Percentiles rank a stretch among this genome's conserved stretches.
phyloP scores from a whole-genome alignment of 2,888 invertebrate genomes.

The Trachelus tabidus region DNA sequence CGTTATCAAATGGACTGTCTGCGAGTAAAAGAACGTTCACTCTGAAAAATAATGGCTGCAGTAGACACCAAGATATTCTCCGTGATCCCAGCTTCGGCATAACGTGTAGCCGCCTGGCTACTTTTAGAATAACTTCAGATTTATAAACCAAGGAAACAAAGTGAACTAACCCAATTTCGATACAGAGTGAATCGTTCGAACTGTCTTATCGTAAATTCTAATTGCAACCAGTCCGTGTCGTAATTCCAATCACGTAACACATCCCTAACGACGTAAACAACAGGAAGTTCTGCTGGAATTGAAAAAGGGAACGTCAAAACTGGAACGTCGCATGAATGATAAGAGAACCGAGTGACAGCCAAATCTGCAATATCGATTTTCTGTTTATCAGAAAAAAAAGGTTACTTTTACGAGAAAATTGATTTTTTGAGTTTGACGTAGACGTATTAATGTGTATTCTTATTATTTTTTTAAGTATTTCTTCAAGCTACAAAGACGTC shows the following conservation, averaged over 20 bases:
- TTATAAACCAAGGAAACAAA: neutral
- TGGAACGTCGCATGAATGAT: neutral
- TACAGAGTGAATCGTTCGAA: neutral
- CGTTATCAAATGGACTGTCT: no score
- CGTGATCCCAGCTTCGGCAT: no score
- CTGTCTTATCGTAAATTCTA: neutral
- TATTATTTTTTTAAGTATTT: neutral
- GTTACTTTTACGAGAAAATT: neutral
- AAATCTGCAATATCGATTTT: neutral
- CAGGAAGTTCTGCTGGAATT: neutral
- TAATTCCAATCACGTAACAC: slow-evolving; percentile 13
- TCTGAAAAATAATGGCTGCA: no score
- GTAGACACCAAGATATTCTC: no score
- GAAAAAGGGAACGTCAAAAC: neutral
- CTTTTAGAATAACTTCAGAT: neutral
- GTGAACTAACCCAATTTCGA: neutral
- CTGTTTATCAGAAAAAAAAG: neutral
- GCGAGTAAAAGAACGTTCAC: neutral
- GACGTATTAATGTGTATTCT: neutral
- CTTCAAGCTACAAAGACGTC: neutral
- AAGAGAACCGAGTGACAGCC: neutral
- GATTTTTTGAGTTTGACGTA: neutral
- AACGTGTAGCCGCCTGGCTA: no score
- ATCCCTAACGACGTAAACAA: slow-evolving; percentile 12
- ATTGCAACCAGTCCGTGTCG: neutral